These are phyloP conservation scores for Dyspetes luteomarginatus DNA, from an alignment of 2,888 invertebrate species.

Conservation along the genomic window DNA sequence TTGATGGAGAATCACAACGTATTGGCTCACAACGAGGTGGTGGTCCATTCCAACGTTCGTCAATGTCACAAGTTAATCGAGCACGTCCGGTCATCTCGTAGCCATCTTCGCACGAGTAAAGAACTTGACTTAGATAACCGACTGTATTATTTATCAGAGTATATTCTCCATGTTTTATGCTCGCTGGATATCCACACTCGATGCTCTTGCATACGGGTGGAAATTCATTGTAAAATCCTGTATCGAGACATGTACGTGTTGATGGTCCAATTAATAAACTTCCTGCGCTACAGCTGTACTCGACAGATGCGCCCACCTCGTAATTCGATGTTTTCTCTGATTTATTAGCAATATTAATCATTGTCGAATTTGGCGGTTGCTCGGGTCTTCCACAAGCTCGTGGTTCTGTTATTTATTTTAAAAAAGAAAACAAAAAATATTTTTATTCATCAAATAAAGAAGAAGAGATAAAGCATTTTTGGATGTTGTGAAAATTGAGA, in stretches of 20 bases:
- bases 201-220: slow-evolving; percentile 97
- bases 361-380: slow-evolving; percentile 96
- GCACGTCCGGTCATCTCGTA: slow-evolving; percentile 94
- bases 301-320: slow-evolving; percentile 91
- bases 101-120: slow-evolving; percentile 92
- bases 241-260: slow-evolving; percentile 92
- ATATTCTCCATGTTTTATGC: slow-evolving; percentile 92
- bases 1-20: slow-evolving; percentile 78
- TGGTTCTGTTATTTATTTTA: too few relatives aligned
- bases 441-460: too few relatives aligned
- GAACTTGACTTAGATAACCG: slow-evolving; percentile 93
- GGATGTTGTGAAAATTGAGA: slow-evolving; percentile 9
- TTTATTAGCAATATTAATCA: slow-evolving; percentile 84
- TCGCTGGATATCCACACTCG: slow-evolving; percentile 95
- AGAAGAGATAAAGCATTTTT: too few relatives aligned
- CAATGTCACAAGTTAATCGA: slow-evolving; percentile 94
- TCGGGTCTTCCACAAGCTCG: slow-evolving; percentile 96
- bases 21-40: slow-evolving; percentile 92
- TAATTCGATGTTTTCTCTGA: slow-evolving; percentile 86
- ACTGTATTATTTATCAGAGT: slow-evolving; percentile 93
- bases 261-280: slow-evolving; percentile 94
- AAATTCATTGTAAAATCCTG: slow-evolving; percentile 97
- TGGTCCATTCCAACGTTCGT: slow-evolving; percentile 97
- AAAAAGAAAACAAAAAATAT: too few relatives aligned
- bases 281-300: slow-evolving; percentile 93